phyloP scores from a whole-genome alignment of 1,140 invertebrate genomes.

The Ceratina japonica region DNA sequence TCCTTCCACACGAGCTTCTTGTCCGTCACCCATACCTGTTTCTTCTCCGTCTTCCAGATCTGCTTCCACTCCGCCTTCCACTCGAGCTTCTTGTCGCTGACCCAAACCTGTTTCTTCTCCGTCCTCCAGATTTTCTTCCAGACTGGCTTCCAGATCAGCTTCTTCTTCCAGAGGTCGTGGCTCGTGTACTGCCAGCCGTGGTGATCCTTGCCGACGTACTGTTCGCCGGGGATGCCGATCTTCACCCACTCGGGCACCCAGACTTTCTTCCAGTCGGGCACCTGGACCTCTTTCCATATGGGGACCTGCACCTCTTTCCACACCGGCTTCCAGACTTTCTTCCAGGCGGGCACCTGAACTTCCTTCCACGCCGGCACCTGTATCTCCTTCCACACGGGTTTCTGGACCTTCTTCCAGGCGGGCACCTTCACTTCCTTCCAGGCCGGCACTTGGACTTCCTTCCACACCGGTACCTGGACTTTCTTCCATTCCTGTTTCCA shows the following conservation, averaged over 20 bases:
- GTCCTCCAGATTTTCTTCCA: conserved; percentile 87
- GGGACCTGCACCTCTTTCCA: conserved; percentile 82
- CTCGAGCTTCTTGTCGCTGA: conserved; percentile 85
- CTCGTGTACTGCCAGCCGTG: conserved; percentile 87
- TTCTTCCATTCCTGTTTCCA: conserved; percentile 79
- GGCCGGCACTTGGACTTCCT: conserved; percentile 76
- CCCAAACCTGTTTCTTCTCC: conserved; percentile 83
- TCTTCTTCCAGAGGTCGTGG: conserved; percentile 88
- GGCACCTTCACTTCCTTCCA: conserved; percentile 79
- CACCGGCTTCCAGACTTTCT: conserved; percentile 78
- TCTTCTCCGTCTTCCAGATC: conserved; percentile 87
- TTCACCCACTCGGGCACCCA: conserved; percentile 85
- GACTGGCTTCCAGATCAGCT: conserved; percentile 87
- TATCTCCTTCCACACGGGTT: conserved; percentile 84
- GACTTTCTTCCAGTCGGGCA: conserved; percentile 80
- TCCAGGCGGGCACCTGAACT: conserved; percentile 79
- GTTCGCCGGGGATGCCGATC: conserved; percentile 86
- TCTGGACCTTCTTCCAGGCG: conserved; percentile 79
- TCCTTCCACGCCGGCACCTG: conserved; percentile 85
- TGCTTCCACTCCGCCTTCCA: conserved; percentile 89
- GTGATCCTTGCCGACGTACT: conserved; percentile 86
- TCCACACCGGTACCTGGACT: conserved; percentile 75
- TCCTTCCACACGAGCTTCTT: conserved; percentile 89
- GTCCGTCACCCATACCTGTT: conserved; percentile 86
- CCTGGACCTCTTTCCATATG: conserved; percentile 82